phyloP scores from a whole-genome alignment of 1,140 invertebrate genomes.

The Eurosta solidaginis region DNA sequence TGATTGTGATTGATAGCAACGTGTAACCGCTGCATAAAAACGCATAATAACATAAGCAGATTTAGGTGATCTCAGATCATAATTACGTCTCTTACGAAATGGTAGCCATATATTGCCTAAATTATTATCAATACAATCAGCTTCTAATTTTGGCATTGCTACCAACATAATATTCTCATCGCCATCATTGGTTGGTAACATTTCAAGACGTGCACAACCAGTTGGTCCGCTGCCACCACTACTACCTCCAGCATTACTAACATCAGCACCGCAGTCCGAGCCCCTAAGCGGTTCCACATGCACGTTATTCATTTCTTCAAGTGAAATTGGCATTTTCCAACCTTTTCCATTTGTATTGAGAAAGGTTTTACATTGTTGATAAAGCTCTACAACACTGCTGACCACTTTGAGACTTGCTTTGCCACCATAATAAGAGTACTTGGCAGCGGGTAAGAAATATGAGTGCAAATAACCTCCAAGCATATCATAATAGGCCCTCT shows the following conservation, averaged over 20 bases:
- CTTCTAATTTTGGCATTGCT: constrained; percentile 45
- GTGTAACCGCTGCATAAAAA: constrained; percentile 45
- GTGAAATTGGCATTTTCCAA: constrained; percentile 43
- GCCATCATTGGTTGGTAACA: constrained; percentile 29
- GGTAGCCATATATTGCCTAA: constrained; percentile 52
- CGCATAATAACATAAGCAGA: constrained; percentile 46
- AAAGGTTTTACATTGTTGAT: constrained; percentile 41
- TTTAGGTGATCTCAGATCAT: constrained; percentile 44
- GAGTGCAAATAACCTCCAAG: constrained; percentile 51
- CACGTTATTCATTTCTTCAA: constrained; percentile 33
- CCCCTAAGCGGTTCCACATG: constrained; percentile 37
- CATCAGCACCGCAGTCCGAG: background rate
- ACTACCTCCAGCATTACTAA: too few relatives aligned
- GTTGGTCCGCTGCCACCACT: constrained; percentile 24
- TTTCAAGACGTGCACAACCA: constrained; percentile 44
- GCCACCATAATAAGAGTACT: constrained; percentile 54
- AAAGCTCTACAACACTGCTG: constrained; percentile 43
- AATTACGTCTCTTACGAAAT: constrained; percentile 47
- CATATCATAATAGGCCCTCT: constrained; percentile 51
- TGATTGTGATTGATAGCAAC: constrained; percentile 48
- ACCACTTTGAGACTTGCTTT: constrained; percentile 42
- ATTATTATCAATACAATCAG: constrained; percentile 40
- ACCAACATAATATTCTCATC: constrained; percentile 48
- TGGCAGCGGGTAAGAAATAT: constrained; percentile 48
- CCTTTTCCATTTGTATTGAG: constrained; percentile 57